Percentiles rank a stretch among this genome's conserved stretches.
phyloP scores from a whole-genome alignment of 1,140 invertebrate species.

The Bactericera cockerelli region DNA sequence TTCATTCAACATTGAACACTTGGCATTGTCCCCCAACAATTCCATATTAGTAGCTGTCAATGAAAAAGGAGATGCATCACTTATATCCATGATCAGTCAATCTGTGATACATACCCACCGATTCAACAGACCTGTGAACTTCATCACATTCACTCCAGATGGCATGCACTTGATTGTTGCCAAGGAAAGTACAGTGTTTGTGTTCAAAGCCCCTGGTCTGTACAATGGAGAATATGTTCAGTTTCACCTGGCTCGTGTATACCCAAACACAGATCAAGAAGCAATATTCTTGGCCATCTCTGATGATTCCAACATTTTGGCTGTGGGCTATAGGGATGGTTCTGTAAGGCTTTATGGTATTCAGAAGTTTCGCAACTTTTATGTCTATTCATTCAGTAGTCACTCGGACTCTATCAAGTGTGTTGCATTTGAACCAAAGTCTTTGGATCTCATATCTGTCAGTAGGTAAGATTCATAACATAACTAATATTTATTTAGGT shows the following conservation, averaged over 20 bases:
- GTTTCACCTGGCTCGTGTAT: slow-evolving; percentile 70
- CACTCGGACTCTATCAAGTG: slow-evolving; percentile 68
- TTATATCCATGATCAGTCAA: slow-evolving; percentile 75
- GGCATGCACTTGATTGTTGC: slow-evolving; percentile 82
- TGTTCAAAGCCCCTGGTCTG: slow-evolving; percentile 70
- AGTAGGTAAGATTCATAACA: slow-evolving; percentile 52
- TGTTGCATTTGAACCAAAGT: slow-evolving; percentile 75
- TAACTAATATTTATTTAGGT: slow-evolving; percentile 13
- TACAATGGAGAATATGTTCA: slow-evolving; percentile 71
- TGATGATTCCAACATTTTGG: slow-evolving; percentile 66
- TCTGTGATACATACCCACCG: slow-evolving; percentile 68
- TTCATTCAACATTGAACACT: slow-evolving; percentile 61
- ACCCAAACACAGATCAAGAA: slow-evolving; percentile 61
- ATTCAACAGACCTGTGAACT: slow-evolving; percentile 58
- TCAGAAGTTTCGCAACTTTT: slow-evolving; percentile 55
- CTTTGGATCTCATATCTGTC: slow-evolving; percentile 62
- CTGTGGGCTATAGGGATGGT: slow-evolving; percentile 75
- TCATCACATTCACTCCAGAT: slow-evolving; percentile 84
- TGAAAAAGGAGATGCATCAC: slow-evolving; percentile 75
- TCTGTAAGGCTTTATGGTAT: slow-evolving; percentile 64
- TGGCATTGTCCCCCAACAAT: slow-evolving; percentile 82
- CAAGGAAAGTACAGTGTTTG: slow-evolving; percentile 67
- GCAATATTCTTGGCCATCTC: slow-evolving; percentile 83
- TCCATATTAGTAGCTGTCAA: slow-evolving; percentile 68
- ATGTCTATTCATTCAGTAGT: slow-evolving; percentile 51